phyloP scores from a whole-genome alignment of 2,797 vertebrate genomes.

The Schizopygopsis malacanthus region DNA sequence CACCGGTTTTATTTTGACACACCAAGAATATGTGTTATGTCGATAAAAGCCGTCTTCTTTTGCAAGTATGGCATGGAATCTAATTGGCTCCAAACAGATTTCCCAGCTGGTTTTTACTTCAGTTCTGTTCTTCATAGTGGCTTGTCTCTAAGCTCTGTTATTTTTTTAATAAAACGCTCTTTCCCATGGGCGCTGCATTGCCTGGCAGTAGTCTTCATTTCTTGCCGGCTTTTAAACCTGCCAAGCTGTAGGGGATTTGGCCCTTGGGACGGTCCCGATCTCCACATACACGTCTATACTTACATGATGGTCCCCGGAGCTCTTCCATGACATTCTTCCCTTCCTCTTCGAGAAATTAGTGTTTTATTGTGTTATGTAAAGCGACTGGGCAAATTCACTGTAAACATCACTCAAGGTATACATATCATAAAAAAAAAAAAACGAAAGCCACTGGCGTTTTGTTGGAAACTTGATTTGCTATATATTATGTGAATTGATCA shows the following conservation, averaged over 20 bases:
- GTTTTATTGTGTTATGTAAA: conserved; percentile 49
- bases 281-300: conserved; percentile 28
- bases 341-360: conserved; percentile 35
- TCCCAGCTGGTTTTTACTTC: conserved; percentile 15
- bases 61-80: conserved; percentile 14
- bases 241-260: conserved; percentile 40
- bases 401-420: conserved; percentile 19
- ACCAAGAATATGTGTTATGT: not conserved
- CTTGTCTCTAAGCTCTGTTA: conserved; percentile 33
- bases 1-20: not conserved
- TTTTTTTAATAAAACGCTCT: conserved; percentile 47
- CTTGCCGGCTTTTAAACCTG: conserved; percentile 52
- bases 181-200: conserved; percentile 40
- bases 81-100: conserved; percentile 13
- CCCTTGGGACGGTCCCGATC: conserved; percentile 43
- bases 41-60: not conserved
- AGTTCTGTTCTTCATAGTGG: conserved; percentile 46
- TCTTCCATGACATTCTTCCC: conserved; percentile 46
- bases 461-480: not conserved
- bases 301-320: conserved; percentile 27
- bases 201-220: conserved; percentile 55
- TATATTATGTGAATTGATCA: not conserved
- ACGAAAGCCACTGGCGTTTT: not conserved
- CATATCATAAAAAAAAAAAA: conserved; percentile 4
- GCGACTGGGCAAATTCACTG: not conserved